Base-by-base conservation (phyloP, 2,113 vertebrate species). In the Rhabdornis inornatus region DNA sequence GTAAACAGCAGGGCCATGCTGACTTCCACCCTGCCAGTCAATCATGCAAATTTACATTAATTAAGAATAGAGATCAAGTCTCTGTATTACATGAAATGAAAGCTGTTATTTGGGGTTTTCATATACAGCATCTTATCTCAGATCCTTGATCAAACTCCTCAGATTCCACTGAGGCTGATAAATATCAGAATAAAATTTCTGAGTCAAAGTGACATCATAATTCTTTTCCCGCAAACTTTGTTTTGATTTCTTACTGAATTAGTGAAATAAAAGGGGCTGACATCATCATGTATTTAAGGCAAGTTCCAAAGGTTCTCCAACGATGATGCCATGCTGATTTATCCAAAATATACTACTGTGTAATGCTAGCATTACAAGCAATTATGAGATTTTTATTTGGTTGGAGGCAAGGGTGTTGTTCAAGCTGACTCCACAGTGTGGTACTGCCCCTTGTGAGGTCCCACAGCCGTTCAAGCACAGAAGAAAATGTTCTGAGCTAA, bases 311-410 rank as follows among this genome's bases (percentile, higher is more conserved):
- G 64, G 12, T 56, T 70, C 6, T 83, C 35, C 72, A 83, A 10
- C 82, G 75, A 66, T 71, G 53, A 55, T 86, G 44, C 44, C 59
- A 23, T 77, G 71, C 39, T 74, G 52, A 71, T 95, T 94, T 74
- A 68, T 83, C 49, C 53, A 83, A 93, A 90, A 81, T 70, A 66
- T 13, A 68, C 60, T 60, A 50, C 59, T 78, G 49, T 86, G 50
- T 55, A 64, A 94, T 87, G 65, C 57, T 49, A 64, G 57, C 40
- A 75, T 93, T 92, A 92, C 83, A 81, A 89, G 88, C 44, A 81
- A 71, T 89, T 50, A 56, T 14, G 82, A 90, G 79, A 80, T 95
- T 90, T 89, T 86, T 60, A 52, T 60, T 92, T 96, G 72, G 55
- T 65, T 79, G 59, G 66, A 94, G 77, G 90, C 39, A 66, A 83